Evolutionary conservation across 1,140 invertebrate genomes (phyloP), one percentile per base, ranked within the genome.

Genomic region (Diorhabda elongata): DNA sequence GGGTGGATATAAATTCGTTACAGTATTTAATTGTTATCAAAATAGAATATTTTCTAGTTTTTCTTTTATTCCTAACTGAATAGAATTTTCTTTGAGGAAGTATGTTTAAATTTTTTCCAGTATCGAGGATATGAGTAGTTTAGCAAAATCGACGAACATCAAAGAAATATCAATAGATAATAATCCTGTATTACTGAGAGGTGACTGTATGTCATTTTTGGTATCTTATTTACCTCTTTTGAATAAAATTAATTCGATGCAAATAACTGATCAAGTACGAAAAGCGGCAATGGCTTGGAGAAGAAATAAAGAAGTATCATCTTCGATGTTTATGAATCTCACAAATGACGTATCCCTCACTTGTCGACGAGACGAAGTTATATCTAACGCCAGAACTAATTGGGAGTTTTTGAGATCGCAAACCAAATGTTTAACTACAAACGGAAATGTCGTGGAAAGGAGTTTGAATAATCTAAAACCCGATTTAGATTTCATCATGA

Each of bases 131-230:
- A 90, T 95, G 76, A 87, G 87, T 26, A 91, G 89, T 72, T 80
- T 95, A 62, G 88, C 88, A 9, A 89, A 93, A 78, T 90, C 91
- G 2, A 82, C 81, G 3, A 87, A 89, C 59, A 84, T 96, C 4
- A 86, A 87, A 60, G 94, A 95, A 83, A 86, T 96, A 56, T 90
- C 92, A 6, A 87, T 96, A 58, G 93, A 96, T 80, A 91, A 92
- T 42, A 96, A 96, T 83, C 93, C 93, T 0, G 86, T 96, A 3
- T 88, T 88, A 43, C 76, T 90, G 57, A 87, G 85, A 6, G 88
- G 89, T 0, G 91, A 93, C 71, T 93, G 90, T 73, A 86, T 90
- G 3, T 89, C 90, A 3, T 94, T 92, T 79, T 76, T 94, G 47
- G 90, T 94, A 0, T 91, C 91, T 0, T 90, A 92, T 81, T 77